Percentiles rank a stretch among this genome's conserved stretches.
Evolutionary conservation across 2,797 vertebrate species (phyloP).

Genomic region (Siniperca undulata): DNA sequence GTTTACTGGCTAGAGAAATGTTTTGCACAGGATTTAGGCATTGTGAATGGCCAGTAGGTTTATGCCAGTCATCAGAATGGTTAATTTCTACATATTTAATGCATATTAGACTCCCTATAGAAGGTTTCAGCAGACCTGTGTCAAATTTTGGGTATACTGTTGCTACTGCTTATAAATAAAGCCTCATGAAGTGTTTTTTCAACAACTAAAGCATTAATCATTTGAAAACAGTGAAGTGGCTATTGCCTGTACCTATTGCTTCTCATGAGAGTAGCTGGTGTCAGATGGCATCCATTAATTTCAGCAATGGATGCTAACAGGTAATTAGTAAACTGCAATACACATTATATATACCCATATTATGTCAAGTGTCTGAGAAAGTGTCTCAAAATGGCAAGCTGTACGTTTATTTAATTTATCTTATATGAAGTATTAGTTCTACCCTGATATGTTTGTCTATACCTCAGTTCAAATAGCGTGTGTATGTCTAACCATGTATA

Average conservation of each 20-base stretch:
- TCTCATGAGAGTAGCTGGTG: background rate
- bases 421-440: constrained; percentile 67
- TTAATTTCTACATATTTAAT: constrained; percentile 65
- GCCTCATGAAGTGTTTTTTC: background rate
- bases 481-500: background rate
- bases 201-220: background rate
- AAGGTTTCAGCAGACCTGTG: background rate
- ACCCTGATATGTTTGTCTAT: constrained; percentile 37
- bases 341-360: background rate
- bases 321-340: background rate
- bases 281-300: background rate
- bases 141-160: background rate
- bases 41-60: constrained; percentile 30
- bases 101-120: background rate
- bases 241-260: background rate
- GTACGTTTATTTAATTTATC: constrained; percentile 12
- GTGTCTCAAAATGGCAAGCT: background rate
- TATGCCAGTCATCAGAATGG: constrained; percentile 20
- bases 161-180: background rate
- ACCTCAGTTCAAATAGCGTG: constrained; percentile 51
- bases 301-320: constrained; percentile 1
- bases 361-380: constrained; percentile 21
- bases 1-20: constrained; percentile 9
- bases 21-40: constrained; percentile 49
- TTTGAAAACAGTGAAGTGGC: background rate